phyloP scores from a whole-genome alignment of 2,888 invertebrate species.

The Macrosiphum euphorbiae region DNA sequence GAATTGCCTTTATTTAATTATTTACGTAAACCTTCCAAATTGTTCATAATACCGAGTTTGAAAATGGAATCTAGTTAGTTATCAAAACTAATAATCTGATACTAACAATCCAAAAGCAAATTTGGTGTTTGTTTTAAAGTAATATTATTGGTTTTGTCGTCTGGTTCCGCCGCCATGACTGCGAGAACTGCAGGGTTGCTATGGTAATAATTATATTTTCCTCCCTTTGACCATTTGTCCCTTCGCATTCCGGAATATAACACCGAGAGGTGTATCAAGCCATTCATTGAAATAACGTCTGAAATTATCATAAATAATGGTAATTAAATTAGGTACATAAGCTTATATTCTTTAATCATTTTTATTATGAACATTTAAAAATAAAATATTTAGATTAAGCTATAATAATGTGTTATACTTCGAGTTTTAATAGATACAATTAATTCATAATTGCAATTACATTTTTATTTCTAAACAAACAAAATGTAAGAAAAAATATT shows the following conservation, averaged over 20 bases:
- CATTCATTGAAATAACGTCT: constrained; percentile 41
- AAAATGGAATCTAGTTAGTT: constrained; percentile 61
- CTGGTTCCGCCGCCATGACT: constrained; percentile 59
- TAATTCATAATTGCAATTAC: not conserved
- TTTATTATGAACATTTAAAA: constrained; percentile 23
- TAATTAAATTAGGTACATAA: constrained; percentile 30
- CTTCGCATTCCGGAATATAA: constrained; percentile 47
- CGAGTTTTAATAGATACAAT: not conserved
- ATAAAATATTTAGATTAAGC: constrained; percentile 3
- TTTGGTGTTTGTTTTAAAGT: constrained; percentile 63
- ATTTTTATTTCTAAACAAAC: not conserved
- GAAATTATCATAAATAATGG: constrained; percentile 54
- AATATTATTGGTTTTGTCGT: constrained; percentile 64
- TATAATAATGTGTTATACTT: not conserved
- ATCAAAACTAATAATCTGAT: constrained; percentile 63
- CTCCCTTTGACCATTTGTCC: constrained; percentile 62
- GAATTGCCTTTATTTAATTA: constrained; percentile 50
- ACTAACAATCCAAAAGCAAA: constrained; percentile 60
- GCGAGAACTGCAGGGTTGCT: constrained; percentile 61
- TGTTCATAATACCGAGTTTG: constrained; percentile 54
- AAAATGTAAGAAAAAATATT: not conserved
- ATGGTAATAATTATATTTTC: constrained; percentile 64
- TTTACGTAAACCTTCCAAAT: constrained; percentile 58
- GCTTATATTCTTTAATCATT: constrained; percentile 24
- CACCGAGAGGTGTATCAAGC: constrained; percentile 53